A percentile compares a stretch with the other conserved stretches of the same genome.
Evolutionary conservation across 2,888 invertebrate species (phyloP).

Genomic region (Priocnemis perturbator): DNA sequence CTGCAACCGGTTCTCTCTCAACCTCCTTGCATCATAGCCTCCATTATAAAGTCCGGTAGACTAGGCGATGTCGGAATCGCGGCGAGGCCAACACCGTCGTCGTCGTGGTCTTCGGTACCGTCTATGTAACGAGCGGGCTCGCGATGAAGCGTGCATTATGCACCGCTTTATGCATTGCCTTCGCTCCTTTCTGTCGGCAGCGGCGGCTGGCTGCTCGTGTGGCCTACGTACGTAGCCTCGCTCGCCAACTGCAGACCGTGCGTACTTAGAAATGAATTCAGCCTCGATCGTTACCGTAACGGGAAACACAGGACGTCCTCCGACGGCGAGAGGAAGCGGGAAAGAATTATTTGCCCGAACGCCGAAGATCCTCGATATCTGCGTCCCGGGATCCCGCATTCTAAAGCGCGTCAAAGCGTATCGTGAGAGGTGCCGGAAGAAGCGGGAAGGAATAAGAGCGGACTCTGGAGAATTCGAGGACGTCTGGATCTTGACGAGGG

Average conservation of each 20-base stretch:
- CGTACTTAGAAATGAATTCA: conserved; percentile 16
- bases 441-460: conserved; percentile 2
- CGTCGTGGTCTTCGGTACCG: not conserved
- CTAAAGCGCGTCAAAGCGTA: conserved; percentile 4
- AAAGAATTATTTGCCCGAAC: not conserved
- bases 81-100: no score
- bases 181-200: conserved; percentile 14
- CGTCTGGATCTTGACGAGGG: conserved; percentile 36
- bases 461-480: conserved; percentile 16
- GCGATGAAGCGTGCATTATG: conserved; percentile 51
- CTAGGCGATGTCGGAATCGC: no score
- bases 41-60: no score
- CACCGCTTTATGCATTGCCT: conserved; percentile 40
- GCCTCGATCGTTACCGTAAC: not conserved
- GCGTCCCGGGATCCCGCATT: not conserved
- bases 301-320: not conserved
- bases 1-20: no score
- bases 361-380: not conserved
- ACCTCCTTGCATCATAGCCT: no score
- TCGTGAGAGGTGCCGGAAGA: not conserved
- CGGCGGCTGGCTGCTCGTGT: conserved; percentile 3
- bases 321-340: not conserved
- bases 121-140: conserved; percentile 27
- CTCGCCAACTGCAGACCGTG: conserved; percentile 2
- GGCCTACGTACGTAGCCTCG: not conserved